Conservation (phyloP, 2,113 vertebrate genomes). For the Spermophilus dauricus region DNA sequence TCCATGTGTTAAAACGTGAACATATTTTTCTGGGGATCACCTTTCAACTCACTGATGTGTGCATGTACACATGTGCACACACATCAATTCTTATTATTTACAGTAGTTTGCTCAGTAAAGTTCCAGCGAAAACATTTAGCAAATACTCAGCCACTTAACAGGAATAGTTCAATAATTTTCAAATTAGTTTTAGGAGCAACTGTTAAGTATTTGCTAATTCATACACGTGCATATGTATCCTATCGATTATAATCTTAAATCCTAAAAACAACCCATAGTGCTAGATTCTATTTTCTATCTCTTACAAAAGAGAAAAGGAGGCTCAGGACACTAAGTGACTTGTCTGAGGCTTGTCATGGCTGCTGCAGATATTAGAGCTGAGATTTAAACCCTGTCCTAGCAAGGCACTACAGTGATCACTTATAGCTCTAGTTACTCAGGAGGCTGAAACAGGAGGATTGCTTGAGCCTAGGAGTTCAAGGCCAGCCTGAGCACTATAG, state of each 20-base stretch:
- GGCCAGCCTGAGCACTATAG: no score
- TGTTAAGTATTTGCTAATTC: neutral
- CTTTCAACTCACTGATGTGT: neutral
- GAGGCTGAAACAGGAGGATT: no score
- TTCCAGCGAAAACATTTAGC: neutral
- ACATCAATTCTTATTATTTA: neutral
- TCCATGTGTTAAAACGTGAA: neutral
- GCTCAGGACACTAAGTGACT: neutral
- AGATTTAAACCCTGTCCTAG: neutral
- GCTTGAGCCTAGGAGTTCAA: no score
- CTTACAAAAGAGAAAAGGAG: neutral
- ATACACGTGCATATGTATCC: no score
- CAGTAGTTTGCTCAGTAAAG: neutral
- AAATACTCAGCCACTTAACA: neutral
- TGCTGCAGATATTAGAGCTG: neutral
- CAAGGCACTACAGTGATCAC: no score
- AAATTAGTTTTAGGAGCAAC: neutral
- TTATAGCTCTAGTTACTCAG: no score
- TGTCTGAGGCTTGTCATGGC: neutral
- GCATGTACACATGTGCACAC: neutral
- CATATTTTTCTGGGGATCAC: neutral
- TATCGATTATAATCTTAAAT: neutral
- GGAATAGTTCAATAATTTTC: neutral
- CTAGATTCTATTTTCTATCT: neutral
- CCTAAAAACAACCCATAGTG: neutral